A percentile compares a stretch with the other conserved stretches of the same genome.
Conservation (phyloP, 2,113 vertebrate species). For the Pomatostomus ruficeps region DNA sequence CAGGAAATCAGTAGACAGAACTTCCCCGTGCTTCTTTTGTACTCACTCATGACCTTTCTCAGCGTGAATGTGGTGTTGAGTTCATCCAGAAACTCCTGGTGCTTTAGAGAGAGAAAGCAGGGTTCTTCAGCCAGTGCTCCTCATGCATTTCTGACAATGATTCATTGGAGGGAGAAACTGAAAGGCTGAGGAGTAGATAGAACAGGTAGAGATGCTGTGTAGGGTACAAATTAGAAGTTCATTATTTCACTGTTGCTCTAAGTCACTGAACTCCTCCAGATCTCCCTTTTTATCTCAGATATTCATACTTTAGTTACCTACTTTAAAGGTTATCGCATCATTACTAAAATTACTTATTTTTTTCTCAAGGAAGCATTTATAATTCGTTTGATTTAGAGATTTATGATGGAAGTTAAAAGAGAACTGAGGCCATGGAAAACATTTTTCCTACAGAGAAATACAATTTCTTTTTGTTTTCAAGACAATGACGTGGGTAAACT, state of each 20-base stretch:
- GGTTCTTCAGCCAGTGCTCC: background rate
- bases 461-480: background rate
- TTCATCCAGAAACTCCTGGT: background rate
- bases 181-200: background rate
- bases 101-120: background rate
- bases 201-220: background rate
- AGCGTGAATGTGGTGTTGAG: background rate
- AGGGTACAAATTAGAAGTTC: background rate
- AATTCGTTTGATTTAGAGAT: background rate
- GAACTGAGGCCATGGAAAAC: background rate
- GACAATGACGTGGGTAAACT: background rate
- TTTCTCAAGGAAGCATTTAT: background rate
- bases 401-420: background rate
- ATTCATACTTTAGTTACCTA: background rate
- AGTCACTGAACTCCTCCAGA: background rate
- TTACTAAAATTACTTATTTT: background rate
- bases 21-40: fast-evolving
- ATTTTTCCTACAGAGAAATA: background rate
- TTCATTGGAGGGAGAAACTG: background rate
- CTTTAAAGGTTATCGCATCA: background rate
- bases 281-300: background rate
- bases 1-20: background rate
- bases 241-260: background rate
- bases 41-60: background rate
- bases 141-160: background rate